These are phyloP conservation scores for Peromyscus maniculatus DNA, from an alignment of 2,113 vertebrate genomes.

Conservation along the genomic window DNA sequence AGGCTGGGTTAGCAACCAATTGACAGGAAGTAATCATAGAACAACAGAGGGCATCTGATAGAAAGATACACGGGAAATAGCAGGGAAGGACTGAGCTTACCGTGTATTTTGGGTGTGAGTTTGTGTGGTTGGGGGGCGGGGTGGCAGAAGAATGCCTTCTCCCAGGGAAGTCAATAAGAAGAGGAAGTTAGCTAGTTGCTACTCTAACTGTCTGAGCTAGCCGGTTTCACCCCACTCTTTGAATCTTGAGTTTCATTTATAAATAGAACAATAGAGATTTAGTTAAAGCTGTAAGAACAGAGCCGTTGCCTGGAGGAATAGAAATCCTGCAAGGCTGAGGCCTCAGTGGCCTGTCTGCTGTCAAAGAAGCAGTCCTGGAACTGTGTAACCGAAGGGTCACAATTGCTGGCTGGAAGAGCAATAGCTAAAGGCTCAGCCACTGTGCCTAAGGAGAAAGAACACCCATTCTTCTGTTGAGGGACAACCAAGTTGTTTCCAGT, in stretches of 20 bases:
- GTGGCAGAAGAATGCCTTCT: not conserved
- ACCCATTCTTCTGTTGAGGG: not conserved
- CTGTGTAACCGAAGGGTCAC: not conserved
- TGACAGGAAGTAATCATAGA: not conserved
- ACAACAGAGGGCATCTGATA: not conserved
- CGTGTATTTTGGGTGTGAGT: no score
- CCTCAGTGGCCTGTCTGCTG: not conserved
- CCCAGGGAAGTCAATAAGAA: not conserved
- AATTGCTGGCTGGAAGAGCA: not conserved
- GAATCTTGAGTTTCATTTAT: not conserved
- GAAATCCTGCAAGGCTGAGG: not conserved
- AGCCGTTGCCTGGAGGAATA: not conserved
- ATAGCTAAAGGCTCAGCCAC: not conserved
- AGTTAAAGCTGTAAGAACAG: not conserved
- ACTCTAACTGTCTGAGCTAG: not conserved
- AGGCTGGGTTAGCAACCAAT: not conserved
- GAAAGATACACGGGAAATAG: not conserved
- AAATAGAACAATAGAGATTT: not conserved
- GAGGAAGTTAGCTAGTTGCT: not conserved
- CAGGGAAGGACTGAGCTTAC: not conserved
- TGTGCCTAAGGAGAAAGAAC: not conserved
- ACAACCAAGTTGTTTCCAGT: not conserved
- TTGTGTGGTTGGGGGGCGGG: no score
- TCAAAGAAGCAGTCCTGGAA: not conserved
- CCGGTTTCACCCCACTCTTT: not conserved